These are phyloP conservation scores for Acanthosepion pharaonis DNA, from an alignment of 2,888 invertebrate genomes.

Conservation along the genomic window DNA sequence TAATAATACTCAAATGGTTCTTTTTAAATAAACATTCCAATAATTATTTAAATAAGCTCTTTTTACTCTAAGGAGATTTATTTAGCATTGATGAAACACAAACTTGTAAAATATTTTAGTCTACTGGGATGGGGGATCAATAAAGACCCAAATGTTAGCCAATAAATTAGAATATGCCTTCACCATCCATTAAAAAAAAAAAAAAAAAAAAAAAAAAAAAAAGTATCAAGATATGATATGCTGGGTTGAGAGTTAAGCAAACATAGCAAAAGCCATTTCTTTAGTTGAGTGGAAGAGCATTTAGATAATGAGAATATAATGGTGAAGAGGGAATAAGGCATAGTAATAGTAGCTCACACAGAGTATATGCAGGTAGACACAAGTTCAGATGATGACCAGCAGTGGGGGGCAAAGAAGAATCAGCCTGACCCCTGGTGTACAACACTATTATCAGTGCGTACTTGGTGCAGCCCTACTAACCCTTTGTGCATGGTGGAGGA, in stretches of 20 bases:
- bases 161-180: neutral
- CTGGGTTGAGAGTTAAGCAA: neutral
- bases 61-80: neutral
- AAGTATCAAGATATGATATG: neutral
- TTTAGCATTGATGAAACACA: neutral
- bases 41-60: no score
- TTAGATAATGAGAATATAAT: neutral
- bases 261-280: neutral
- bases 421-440: slow-evolving; percentile 45
- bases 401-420: slow-evolving; percentile 47
- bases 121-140: neutral
- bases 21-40: no score
- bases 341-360: slow-evolving; percentile 43
- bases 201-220: neutral
- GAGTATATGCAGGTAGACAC: slow-evolving; percentile 44
- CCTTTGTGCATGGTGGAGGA: slow-evolving; percentile 47
- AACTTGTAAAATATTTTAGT: neutral
- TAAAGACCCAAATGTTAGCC: neutral
- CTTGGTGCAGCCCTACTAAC: slow-evolving; percentile 47
- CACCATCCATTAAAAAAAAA: neutral
- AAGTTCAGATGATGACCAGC: slow-evolving; percentile 46
- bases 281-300: slow-evolving; percentile 23
- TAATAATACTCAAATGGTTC: no score
- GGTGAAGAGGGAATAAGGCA: slow-evolving; percentile 38
- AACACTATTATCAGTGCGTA: slow-evolving; percentile 36